Percentiles rank a stretch among this genome's conserved stretches.
Evolutionary conservation across 1,140 invertebrate genomes (phyloP).

Genomic region (Drosophila chauvacae): DNA sequence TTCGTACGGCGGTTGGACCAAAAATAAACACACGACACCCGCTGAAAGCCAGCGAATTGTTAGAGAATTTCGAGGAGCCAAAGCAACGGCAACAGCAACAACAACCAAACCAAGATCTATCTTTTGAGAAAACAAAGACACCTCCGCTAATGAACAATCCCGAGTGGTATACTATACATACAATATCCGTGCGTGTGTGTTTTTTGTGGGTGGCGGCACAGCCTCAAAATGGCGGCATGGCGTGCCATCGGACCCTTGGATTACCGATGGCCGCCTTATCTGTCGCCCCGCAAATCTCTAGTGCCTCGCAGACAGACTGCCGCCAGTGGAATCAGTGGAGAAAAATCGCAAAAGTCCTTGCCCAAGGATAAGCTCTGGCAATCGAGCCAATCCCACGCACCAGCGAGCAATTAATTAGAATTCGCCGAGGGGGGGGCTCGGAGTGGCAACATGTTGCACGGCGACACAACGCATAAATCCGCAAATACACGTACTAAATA

Average conservation of each 20-base stretch:
- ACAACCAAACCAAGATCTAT: constrained; percentile 37
- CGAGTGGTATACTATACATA: constrained; percentile 18
- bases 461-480: constrained; percentile 12
- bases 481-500: constrained; percentile 34
- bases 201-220: constrained; percentile 22
- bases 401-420: constrained; percentile 30
- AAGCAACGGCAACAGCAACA: neutral
- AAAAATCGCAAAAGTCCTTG: constrained; percentile 45
- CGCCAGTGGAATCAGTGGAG: constrained; percentile 44
- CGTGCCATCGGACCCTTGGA: constrained; percentile 74
- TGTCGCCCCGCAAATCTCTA: constrained; percentile 8
- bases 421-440: constrained; percentile 6
- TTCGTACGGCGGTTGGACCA: constrained; percentile 58
- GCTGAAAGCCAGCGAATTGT: constrained; percentile 55
- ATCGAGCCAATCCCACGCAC: constrained; percentile 22
- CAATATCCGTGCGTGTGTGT: constrained; percentile 2
- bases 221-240: constrained; percentile 44
- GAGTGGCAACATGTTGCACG: constrained; percentile 54
- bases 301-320: constrained; percentile 35
- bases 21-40: constrained; percentile 76
- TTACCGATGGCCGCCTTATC: constrained; percentile 64
- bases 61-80: constrained; percentile 21
- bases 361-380: constrained; percentile 29
- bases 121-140: constrained; percentile 32
- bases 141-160: constrained; percentile 43